Evolutionary conservation across 2,888 invertebrate genomes (phyloP).

Genomic region (Melikaiella ostensackeni): DNA sequence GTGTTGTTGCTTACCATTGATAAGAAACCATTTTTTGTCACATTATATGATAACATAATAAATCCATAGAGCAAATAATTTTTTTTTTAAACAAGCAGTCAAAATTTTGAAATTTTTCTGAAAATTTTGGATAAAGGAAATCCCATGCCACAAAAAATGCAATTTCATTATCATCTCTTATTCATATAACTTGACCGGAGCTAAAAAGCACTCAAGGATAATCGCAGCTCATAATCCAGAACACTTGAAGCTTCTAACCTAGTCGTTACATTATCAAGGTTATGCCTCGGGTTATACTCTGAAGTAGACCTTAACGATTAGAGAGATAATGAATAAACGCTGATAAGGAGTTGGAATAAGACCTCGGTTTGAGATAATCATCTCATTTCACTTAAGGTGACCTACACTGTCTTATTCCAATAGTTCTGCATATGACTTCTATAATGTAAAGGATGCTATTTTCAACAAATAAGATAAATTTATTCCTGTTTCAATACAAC

Average conservation of each 20-base stretch:
- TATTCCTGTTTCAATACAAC: neutral
- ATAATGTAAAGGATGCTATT: neutral
- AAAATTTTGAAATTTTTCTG: too few relatives aligned
- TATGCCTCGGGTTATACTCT: too few relatives aligned
- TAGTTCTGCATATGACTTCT: neutral
- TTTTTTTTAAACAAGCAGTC: too few relatives aligned
- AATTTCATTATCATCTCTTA: too few relatives aligned
- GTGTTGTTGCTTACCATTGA: too few relatives aligned
- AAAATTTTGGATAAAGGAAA: too few relatives aligned
- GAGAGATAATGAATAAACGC: conserved; percentile 8
- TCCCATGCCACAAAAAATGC: too few relatives aligned
- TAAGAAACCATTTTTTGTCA: too few relatives aligned
- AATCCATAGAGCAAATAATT: too few relatives aligned
- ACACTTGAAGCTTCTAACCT: neutral
- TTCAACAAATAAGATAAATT: neutral
- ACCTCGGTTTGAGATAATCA: neutral
- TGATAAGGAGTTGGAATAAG: conserved; percentile 24
- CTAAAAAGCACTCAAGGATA: neutral
- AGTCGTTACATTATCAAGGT: neutral
- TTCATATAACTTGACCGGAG: too few relatives aligned
- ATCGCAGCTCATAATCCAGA: conserved; percentile 1
- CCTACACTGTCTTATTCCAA: neutral
- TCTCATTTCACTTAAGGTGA: conserved; percentile 15
- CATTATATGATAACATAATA: too few relatives aligned
- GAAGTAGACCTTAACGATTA: neutral